These are phyloP conservation scores for Berghia stephanieae DNA, from an alignment of 1,140 invertebrate genomes.

Conservation along the genomic window DNA sequence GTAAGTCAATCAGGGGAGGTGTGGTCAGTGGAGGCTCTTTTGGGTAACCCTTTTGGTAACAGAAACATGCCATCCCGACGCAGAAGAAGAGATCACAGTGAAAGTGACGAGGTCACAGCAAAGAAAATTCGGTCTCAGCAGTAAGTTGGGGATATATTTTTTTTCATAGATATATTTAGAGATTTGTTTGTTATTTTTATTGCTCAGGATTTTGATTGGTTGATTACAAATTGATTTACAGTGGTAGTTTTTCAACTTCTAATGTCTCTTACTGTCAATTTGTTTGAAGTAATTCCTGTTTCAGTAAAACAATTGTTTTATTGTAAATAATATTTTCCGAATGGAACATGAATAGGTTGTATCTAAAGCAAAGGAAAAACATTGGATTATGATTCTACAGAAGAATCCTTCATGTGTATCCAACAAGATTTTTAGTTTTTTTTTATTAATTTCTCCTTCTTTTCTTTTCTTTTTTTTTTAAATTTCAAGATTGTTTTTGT, in stretches of 20 bases:
- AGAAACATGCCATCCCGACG: conserved; percentile 34
- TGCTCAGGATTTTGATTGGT: neutral
- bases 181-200: conserved; percentile 4
- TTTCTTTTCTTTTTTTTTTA: neutral
- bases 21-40: no score
- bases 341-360: no score
- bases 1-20: no score
- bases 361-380: no score
- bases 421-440: neutral
- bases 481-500: neutral
- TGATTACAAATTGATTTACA: neutral
- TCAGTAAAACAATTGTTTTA: neutral
- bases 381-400: no score
- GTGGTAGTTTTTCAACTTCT: neutral
- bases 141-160: neutral
- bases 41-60: no score
- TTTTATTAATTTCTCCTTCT: neutral
- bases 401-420: no score
- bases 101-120: conserved; percentile 12
- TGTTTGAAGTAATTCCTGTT: neutral
- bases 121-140: conserved; percentile 27
- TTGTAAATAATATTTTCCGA: neutral
- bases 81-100: conserved; percentile 22
- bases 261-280: neutral
- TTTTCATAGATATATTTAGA: neutral